These are phyloP conservation scores for Lophius piscatorius DNA, from an alignment of 2,113 vertebrate genomes.

Conservation along the genomic window DNA sequence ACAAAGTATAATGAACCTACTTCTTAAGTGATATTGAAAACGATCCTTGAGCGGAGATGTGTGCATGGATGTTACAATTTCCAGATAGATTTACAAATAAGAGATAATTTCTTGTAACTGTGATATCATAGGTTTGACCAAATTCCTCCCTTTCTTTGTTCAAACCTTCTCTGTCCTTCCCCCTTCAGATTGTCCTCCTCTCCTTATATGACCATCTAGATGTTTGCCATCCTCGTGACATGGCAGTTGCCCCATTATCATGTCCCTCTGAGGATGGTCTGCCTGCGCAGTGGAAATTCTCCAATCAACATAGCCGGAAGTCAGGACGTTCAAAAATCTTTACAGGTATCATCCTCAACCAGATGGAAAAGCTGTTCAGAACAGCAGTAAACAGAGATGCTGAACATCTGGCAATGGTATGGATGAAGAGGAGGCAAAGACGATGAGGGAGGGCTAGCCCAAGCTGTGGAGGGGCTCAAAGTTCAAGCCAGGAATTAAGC, in stretches of 20 bases:
- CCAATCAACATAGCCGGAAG: constrained; percentile 77
- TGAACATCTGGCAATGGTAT: constrained; percentile 81
- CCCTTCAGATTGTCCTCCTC: neutral
- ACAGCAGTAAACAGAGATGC: constrained; percentile 82
- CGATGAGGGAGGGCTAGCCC: constrained; percentile 80
- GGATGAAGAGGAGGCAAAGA: constrained; percentile 70
- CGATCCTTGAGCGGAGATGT: no score
- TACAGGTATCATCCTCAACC: constrained; percentile 64
- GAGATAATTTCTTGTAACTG: no score
- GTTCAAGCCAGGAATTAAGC: constrained; percentile 72
- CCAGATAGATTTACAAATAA: no score
- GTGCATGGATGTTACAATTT: no score
- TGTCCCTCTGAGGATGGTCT: constrained; percentile 46
- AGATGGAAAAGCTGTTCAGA: constrained; percentile 80
- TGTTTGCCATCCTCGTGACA: constrained; percentile 16
- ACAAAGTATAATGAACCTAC: no score
- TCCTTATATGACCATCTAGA: no score
- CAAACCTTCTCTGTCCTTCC: neutral
- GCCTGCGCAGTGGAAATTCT: constrained; percentile 40
- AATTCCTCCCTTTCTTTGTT: constrained; percentile 4
- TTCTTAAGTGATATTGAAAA: no score
- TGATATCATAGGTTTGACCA: constrained; percentile 20
- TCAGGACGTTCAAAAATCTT: constrained; percentile 89
- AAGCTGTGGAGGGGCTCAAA: constrained; percentile 84
- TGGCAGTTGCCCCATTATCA: constrained; percentile 66